Conservation (phyloP, 2,113 vertebrate species). For the Heptranchias perlo region DNA sequence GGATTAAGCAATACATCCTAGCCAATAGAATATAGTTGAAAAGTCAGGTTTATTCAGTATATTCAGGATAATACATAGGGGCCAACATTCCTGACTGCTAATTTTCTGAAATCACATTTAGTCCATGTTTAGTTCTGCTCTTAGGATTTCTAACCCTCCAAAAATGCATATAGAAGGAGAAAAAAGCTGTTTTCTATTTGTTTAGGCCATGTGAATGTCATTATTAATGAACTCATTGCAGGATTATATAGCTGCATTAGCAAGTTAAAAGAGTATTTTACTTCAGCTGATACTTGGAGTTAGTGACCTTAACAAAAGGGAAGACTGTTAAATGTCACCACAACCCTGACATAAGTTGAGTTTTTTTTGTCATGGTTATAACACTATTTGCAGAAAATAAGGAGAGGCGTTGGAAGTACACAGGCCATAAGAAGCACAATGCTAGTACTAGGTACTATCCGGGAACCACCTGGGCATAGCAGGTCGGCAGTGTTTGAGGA, state of each 20-base stretch:
- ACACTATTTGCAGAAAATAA: background rate
- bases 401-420: background rate
- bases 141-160: background rate
- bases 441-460: background rate
- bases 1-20: slow-evolving; percentile 81
- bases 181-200: background rate
- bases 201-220: background rate
- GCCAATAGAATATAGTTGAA: slow-evolving; percentile 75
- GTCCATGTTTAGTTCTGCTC: background rate
- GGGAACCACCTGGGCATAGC: background rate
- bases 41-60: slow-evolving; percentile 71
- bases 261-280: background rate
- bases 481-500: background rate
- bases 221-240: background rate
- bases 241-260: background rate
- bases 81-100: background rate
- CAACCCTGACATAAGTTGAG: background rate
- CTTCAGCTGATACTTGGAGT: background rate
- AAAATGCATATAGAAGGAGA: background rate
- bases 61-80: slow-evolving; percentile 49
- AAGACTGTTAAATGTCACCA: background rate
- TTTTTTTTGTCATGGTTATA: background rate
- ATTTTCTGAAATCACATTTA: background rate
- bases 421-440: background rate
- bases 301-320: background rate